Evolutionary conservation across 1,140 invertebrate genomes (phyloP).

Genomic region (Macrosteles quadrilineatus): DNA sequence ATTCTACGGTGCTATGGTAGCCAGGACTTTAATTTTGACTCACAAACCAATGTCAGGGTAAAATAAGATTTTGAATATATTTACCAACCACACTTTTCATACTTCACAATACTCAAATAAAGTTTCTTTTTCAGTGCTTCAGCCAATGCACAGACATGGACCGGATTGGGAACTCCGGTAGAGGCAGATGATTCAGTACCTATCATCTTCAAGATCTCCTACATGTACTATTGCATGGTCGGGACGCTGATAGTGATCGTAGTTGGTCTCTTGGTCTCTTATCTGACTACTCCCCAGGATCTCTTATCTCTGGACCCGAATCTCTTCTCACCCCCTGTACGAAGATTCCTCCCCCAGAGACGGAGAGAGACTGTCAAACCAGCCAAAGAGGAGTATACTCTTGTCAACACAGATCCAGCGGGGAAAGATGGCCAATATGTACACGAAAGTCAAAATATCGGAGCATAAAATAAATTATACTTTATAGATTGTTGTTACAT

Average conservation of each 20-base stretch:
- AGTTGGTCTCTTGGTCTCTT: slow-evolving; percentile 67
- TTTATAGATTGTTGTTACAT: too few relatives aligned
- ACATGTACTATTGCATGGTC: slow-evolving; percentile 70
- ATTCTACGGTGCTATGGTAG: too few relatives aligned
- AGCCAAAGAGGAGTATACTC: not conserved
- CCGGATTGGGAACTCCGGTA: not conserved
- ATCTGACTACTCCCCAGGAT: slow-evolving; percentile 63
- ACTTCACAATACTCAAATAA: too few relatives aligned
- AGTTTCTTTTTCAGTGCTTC: not conserved
- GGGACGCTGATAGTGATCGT: slow-evolving; percentile 62
- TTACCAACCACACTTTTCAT: too few relatives aligned
- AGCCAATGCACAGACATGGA: not conserved
- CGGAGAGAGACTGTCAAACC: not conserved
- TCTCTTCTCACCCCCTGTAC: slow-evolving; percentile 2
- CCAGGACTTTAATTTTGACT: too few relatives aligned
- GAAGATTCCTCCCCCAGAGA: not conserved
- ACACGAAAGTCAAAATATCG: too few relatives aligned
- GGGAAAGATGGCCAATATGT: not conserved
- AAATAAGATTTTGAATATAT: too few relatives aligned
- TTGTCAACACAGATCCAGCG: not conserved
- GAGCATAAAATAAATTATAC: too few relatives aligned
- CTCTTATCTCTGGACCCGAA: slow-evolving; percentile 26
- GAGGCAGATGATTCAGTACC: slow-evolving; percentile 59
- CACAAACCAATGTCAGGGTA: too few relatives aligned
- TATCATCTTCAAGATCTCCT: slow-evolving; percentile 65